Evolutionary conservation across 2,888 invertebrate genomes (phyloP).

Genomic region (Lithophane socia): DNA sequence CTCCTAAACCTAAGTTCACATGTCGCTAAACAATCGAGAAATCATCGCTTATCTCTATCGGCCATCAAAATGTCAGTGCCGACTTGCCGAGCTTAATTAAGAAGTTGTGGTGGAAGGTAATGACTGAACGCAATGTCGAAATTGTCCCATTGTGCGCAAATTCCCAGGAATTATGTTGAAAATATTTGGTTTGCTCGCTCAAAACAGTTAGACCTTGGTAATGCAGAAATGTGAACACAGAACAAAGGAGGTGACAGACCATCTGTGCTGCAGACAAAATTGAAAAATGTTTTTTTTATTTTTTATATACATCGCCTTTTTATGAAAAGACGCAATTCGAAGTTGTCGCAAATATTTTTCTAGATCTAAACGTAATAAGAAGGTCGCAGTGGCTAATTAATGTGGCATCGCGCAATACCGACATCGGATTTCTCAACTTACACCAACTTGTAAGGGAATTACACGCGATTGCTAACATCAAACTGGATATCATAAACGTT

Average conservation of each 20-base stretch:
- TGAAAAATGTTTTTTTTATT: constrained; percentile 38
- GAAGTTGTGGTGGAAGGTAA: constrained; percentile 69
- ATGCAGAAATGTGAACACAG: constrained; percentile 47
- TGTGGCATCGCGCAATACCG: constrained; percentile 55
- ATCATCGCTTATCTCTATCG: constrained; percentile 81
- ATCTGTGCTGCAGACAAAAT: constrained; percentile 46
- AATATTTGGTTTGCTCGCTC: constrained; percentile 65
- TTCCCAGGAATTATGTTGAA: constrained; percentile 69
- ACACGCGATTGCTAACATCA: constrained; percentile 28
- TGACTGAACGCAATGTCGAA: constrained; percentile 68
- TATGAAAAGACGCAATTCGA: constrained; percentile 24
- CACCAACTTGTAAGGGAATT: constrained; percentile 42
- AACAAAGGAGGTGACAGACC: constrained; percentile 61
- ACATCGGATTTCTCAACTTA: constrained; percentile 55
- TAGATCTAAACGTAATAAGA: constrained; percentile 34
- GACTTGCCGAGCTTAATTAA: constrained; percentile 81
- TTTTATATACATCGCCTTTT: constrained; percentile 33
- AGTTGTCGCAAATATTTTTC: constrained; percentile 44
- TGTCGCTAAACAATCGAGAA: constrained; percentile 85
- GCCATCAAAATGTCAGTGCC: constrained; percentile 84
- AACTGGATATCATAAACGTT: constrained; percentile 40
- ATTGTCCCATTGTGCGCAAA: constrained; percentile 64
- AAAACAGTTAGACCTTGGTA: constrained; percentile 66
- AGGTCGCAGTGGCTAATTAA: constrained; percentile 43
- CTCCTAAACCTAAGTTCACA: constrained; percentile 73